phyloP scores from a whole-genome alignment of 1,140 invertebrate genomes.

The Drosophila truncata region DNA sequence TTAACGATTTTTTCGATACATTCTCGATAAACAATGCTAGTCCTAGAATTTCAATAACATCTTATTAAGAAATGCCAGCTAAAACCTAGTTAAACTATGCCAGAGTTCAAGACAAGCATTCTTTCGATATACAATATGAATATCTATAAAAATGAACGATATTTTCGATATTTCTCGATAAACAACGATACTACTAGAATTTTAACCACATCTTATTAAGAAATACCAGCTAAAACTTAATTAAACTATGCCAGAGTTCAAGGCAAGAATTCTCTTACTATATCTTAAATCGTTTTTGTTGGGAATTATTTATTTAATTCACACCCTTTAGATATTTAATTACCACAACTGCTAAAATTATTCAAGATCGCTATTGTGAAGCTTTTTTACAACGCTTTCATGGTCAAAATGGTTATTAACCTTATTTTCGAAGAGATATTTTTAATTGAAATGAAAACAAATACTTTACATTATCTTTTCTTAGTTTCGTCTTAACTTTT shows the following conservation, averaged over 20 bases:
- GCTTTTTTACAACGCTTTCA: neutral
- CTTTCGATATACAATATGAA: too few relatives aligned
- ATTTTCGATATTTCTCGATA: too few relatives aligned
- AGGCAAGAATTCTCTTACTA: neutral
- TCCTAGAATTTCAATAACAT: too few relatives aligned
- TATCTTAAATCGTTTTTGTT: neutral
- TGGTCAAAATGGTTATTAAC: neutral
- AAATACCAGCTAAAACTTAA: neutral
- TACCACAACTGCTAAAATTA: neutral
- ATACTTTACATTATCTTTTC: neutral
- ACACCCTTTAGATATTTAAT: conserved; percentile 2
- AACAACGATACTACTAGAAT: too few relatives aligned
- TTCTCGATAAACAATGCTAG: too few relatives aligned
- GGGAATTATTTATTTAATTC: neutral
- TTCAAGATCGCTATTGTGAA: too few relatives aligned
- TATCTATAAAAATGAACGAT: too few relatives aligned
- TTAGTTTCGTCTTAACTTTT: neutral
- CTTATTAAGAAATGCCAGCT: neutral
- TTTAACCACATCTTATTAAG: neutral
- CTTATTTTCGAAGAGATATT: neutral
- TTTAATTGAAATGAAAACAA: neutral
- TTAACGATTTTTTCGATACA: too few relatives aligned
- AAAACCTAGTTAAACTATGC: neutral
- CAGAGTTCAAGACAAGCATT: neutral
- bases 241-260: neutral